These are phyloP conservation scores for Sarotherodon lohbergeri DNA, from an alignment of 2,113 vertebrate genomes.

Conservation along the genomic window DNA sequence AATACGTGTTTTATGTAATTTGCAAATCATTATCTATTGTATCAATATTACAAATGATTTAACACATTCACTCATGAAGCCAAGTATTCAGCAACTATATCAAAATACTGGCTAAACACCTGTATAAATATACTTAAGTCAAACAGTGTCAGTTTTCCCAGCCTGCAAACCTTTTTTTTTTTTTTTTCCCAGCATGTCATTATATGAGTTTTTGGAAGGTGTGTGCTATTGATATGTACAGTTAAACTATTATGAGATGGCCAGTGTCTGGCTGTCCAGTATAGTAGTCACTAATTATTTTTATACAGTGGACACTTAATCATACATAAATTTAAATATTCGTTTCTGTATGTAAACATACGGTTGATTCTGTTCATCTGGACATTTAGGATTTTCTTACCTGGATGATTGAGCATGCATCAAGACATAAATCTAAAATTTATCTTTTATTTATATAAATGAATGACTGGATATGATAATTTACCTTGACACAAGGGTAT, in stretches of 20 bases:
- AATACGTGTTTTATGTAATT: too few relatives aligned
- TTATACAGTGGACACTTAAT: neutral
- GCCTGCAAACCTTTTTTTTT: too few relatives aligned
- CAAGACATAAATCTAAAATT: rapidly evolving
- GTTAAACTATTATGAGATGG: neutral
- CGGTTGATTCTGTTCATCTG: neutral
- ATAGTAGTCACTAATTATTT: too few relatives aligned
- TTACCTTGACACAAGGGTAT: neutral
- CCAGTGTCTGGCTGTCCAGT: too few relatives aligned
- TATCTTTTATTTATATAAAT: neutral
- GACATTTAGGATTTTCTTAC: neutral
- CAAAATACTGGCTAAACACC: too few relatives aligned
- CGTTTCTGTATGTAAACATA: rapidly evolving
- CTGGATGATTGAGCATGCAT: rapidly evolving
- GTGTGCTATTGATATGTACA: neutral
- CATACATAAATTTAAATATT: neutral
- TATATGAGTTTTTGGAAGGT: neutral
- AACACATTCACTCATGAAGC: too few relatives aligned
- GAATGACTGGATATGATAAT: rapidly evolving
- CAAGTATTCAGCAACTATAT: too few relatives aligned
- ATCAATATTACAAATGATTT: too few relatives aligned
- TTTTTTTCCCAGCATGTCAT: neutral
- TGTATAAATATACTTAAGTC: too few relatives aligned
- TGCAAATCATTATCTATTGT: too few relatives aligned
- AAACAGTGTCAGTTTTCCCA: too few relatives aligned